phyloP scores from a whole-genome alignment of 2,113 vertebrate species.

The Scytalopus superciliaris region DNA sequence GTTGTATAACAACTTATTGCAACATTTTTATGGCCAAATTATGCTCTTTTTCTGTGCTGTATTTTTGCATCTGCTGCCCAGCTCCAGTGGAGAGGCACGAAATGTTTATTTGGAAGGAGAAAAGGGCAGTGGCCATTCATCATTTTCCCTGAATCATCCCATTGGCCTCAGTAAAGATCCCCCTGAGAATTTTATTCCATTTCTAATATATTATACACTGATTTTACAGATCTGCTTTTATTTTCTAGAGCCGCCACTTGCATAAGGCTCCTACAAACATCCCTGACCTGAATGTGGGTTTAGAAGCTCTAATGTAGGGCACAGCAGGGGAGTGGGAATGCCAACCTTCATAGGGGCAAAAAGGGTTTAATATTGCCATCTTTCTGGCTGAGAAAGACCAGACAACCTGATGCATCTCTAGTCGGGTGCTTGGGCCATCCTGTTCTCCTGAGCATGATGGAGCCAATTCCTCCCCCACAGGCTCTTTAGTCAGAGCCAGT shows the following conservation, averaged over 20 bases:
- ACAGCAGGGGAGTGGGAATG: not conserved
- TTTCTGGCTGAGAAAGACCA: not conserved
- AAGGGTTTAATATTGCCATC: not conserved
- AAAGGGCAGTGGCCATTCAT: slow-evolving; percentile 44
- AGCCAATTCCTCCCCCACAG: not conserved
- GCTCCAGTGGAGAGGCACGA: not conserved
- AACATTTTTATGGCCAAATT: slow-evolving; percentile 70
- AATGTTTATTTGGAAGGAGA: slow-evolving; percentile 55
- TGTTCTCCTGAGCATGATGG: not conserved
- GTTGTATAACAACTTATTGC: slow-evolving; percentile 72
- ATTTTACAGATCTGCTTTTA: not conserved
- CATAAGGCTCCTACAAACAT: not conserved
- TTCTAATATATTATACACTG: slow-evolving; percentile 1
- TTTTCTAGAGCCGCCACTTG: not conserved
- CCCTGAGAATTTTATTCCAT: not conserved
- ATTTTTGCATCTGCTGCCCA: slow-evolving; percentile 62
- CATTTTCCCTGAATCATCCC: slow-evolving; percentile 32
- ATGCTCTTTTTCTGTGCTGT: slow-evolving; percentile 56
- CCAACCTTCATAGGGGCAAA: not conserved
- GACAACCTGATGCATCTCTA: not conserved
- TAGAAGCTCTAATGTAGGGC: not conserved
- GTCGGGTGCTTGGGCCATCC: not conserved
- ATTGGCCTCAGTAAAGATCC: not conserved
- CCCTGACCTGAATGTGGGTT: not conserved
- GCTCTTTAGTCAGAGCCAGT: not conserved